Evolutionary conservation across 2,113 vertebrate species (phyloP), one percentile per base, ranked within the genome.

Genomic region (Pipa parva): DNA sequence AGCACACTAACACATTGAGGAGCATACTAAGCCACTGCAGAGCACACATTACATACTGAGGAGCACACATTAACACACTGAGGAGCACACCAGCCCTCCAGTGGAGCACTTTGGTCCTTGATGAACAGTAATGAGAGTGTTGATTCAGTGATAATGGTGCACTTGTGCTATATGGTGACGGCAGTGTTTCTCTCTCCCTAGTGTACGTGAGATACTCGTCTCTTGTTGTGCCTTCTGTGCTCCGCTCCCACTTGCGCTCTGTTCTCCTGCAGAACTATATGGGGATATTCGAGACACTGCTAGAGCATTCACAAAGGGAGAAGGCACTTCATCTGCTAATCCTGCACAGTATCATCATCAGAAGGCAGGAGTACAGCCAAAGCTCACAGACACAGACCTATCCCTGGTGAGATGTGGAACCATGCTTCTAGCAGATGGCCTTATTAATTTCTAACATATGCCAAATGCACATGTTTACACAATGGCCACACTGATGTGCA

Each of bases 331-430:
- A 63, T 72, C 79, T 80, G 71, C 76, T 76, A 1, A 21, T 84
- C 50, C 83, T 91, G 3, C 85, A 91, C 31, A 79, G 85, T 1
- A 63, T 87, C 13, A 71, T 94, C 45, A 63, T 89, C 20, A 87
- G 90, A 72, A 77, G 91, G 29, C 91, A 91, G 75, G 72, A 72
- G 48, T 86, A 85, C 22, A 72, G 77, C 64, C 31, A 24, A 48
- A 74, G 74, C 29, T 75, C 80, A 4, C 87, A 87, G 59, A 73
- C 73, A 4, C 57, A 21, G 33, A 61, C 72, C 22, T 84, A 80
- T 65, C 31, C 63, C 66, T 91, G 89, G 87, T 89, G n/a, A n/a
- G n/a, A n/a, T n/a, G n/a, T n/a, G n/a, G n/a, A n/a, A n/a, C n/a
- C n/a, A n/a, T n/a, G n/a, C n/a, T n/a, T n/a, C n/a, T n/a, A n/a